These are phyloP conservation scores for Cynaeus angustus DNA, from an alignment of 2,888 invertebrate species.

Conservation along the genomic window DNA sequence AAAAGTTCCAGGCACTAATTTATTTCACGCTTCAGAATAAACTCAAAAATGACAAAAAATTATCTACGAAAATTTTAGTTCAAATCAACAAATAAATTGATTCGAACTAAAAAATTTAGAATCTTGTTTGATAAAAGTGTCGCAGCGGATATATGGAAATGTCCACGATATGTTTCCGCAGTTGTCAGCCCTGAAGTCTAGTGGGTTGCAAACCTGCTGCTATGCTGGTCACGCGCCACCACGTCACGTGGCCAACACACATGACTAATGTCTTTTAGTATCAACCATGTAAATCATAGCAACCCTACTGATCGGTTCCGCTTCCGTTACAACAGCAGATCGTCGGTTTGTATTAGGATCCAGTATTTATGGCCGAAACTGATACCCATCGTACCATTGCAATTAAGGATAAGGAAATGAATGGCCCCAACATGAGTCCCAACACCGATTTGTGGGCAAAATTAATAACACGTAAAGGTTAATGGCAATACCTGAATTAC, in stretches of 20 bases:
- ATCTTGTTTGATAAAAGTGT: constrained; percentile 1
- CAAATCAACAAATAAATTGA: too few species aligned
- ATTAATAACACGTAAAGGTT: constrained; percentile 44
- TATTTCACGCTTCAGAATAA: constrained; percentile 3
- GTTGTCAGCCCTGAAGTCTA: background rate
- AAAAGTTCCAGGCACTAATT: constrained; percentile 21
- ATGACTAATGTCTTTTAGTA: constrained; percentile 59
- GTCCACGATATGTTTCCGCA: constrained; percentile 32
- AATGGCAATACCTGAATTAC: constrained; percentile 39
- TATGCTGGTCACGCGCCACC: constrained; percentile 56
- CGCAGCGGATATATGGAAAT: constrained; percentile 44
- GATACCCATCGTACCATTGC: constrained; percentile 45
- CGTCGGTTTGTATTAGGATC: constrained; percentile 45
- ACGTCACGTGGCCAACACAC: constrained; percentile 57
- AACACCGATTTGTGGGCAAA: constrained; percentile 34
- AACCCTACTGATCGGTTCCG: constrained; percentile 54
- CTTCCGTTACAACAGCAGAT: constrained; percentile 51
- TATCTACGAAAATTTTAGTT: too few species aligned
- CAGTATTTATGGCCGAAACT: constrained; percentile 41
- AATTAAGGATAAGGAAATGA: constrained; percentile 45
- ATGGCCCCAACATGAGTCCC: constrained; percentile 34
- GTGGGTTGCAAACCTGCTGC: background rate
- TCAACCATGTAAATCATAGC: constrained; percentile 59
- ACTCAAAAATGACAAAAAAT: too few species aligned
- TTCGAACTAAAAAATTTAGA: too few species aligned